phyloP scores from a whole-genome alignment of 1,140 invertebrate species.

The Antheraea mylitta region DNA sequence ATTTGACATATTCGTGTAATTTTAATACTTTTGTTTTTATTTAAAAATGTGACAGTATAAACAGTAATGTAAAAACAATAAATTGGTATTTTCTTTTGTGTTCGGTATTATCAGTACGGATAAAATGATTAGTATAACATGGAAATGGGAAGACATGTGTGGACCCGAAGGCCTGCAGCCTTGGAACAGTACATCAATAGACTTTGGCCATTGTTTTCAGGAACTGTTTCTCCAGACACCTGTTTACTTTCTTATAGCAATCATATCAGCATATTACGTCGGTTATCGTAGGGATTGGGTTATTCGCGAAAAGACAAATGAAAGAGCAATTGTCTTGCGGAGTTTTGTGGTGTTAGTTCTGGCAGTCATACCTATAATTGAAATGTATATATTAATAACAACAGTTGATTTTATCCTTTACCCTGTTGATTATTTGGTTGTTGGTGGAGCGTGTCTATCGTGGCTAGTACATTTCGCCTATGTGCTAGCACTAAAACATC shows the following conservation, averaged over 20 bases:
- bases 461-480: constrained; percentile 91
- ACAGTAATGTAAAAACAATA: too few relatives aligned
- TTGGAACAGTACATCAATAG: constrained; percentile 83
- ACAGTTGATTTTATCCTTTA: constrained; percentile 65
- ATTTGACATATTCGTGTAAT: too few relatives aligned
- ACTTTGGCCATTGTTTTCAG: constrained; percentile 91
- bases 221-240: constrained; percentile 87
- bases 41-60: neutral
- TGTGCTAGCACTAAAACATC: constrained; percentile 83
- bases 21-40: neutral
- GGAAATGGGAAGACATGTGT: constrained; percentile 88
- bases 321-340: constrained; percentile 81
- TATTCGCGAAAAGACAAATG: constrained; percentile 79
- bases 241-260: constrained; percentile 83
- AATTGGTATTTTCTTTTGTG: too few relatives aligned
- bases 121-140: constrained; percentile 44
- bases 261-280: constrained; percentile 87
- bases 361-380: constrained; percentile 82
- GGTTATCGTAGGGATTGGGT: constrained; percentile 81
- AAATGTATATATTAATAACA: constrained; percentile 81
- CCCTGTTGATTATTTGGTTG: constrained; percentile 85
- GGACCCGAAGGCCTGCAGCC: constrained; percentile 82
- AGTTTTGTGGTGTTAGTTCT: constrained; percentile 81
- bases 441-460: constrained; percentile 83
- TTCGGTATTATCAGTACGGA: neutral